Base-by-base conservation (phyloP, 2,888 invertebrate genomes). In the Acanthococcus lagerstroemiae region DNA sequence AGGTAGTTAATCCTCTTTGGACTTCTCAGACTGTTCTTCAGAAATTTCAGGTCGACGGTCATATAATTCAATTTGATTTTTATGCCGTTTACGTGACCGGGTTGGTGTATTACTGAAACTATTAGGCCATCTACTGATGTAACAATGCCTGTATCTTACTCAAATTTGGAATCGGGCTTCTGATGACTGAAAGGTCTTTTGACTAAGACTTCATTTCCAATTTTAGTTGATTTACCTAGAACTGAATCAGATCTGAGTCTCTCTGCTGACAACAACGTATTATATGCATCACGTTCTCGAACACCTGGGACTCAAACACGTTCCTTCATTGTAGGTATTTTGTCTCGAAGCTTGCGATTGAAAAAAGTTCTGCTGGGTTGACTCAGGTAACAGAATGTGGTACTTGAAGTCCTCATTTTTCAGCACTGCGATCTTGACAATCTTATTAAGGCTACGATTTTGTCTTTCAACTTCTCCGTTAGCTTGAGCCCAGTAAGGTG, bases 381-480 rank as follows among this genome's bases (percentile, higher is more conserved):
- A 25, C 26, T 4, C 63, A 24, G 2, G 54, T 52, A 1, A 63
- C n/a, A 2, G 63, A 37, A 22, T 63, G 63, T 1, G 24, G 54
- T 3, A 15, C 25, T 5, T 7, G 2, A 24, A 6, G 17, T 58
- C 25, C 15, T 24, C 2, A 12, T 27, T 30, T 21, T 52, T 7
- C 15, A 61, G 15, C 9, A 6, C 17, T 3, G 52, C 61, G 25
- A 61, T 52, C n/a, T 61, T 2, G 9, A 61, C 27, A 12, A 61
- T 26, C 22, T 61, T 61, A 1, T 61, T 3, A 2, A 61, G 12
- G 6, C 26, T 25, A 2, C 52, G 17, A 4, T 52, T 61, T 22
- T 52, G 52, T 4, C 61, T 25, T 21, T 61, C 50, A 5, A 61
- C 30, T 52, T 61, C 52, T 17, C 58, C 58, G 46, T 61, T 61